Evolutionary conservation across 2,113 vertebrate genomes (phyloP), one percentile per base, ranked within the genome.

Genomic region (Nesogale talazaci): DNA sequence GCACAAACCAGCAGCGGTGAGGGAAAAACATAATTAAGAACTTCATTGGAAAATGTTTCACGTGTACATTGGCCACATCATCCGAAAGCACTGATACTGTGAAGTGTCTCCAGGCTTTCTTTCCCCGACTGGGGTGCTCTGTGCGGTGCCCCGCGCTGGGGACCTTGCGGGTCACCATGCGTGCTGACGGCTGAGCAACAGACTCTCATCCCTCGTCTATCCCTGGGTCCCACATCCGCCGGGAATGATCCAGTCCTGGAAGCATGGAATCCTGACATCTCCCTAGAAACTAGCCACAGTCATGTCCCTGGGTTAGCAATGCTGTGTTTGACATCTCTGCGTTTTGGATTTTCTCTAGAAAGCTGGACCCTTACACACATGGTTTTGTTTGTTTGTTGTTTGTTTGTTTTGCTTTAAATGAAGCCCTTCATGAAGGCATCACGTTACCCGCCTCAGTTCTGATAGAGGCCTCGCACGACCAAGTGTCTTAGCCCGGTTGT

Each of bases 11-110:
- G 63, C 93, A 34, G 96, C 81, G 65, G 14, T 59, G 59, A 88
- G 89, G 63, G 74, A 38, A 65, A 89, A 94, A 34, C 82, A 61
- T 81, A 81, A 81, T 88, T 92, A 92, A 94, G 94, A 92, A 86
- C 67, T 83, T 88, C 20, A 84, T 19, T 91, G 77, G 83, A 88
- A 96, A 42, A 3, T 69, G 9, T 95, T 92, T 77, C 38, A 78
- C 42, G 77, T 85, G 56, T 70, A 75, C 29, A 34, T 63, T 94
- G 36, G 59, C 9, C 20, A n/a, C 14, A 1, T 40, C 27, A 56
- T 88, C 91, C 34, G 78, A 59, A 83, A 90, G 61, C 57, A 57
- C 52, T 77, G 56, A 38, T 74, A 52, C 72, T 92, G 90, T 93
- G 92, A 87, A 88, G 81, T 82, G 34, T 90, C 78, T 91, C 31